Conservation (phyloP, 2,797 vertebrate species). For the Liparis tanakae region DNA sequence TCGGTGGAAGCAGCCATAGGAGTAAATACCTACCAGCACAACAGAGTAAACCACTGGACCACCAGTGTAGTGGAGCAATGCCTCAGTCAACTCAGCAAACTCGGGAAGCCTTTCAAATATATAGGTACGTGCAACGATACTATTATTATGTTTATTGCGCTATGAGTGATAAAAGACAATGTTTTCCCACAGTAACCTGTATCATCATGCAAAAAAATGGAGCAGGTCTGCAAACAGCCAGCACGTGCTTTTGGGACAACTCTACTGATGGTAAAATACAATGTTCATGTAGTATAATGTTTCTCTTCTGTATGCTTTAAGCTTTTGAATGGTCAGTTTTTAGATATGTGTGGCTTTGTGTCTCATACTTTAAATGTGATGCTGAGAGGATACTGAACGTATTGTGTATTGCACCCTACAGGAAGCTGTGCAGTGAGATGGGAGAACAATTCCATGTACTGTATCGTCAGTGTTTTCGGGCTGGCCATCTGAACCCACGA, state of each 20-base stretch:
- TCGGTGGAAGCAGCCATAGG: slow-evolving; percentile 91
- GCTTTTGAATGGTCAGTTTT: neutral
- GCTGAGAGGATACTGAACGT: neutral
- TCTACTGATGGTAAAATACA: slow-evolving; percentile 87
- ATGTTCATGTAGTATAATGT: neutral
- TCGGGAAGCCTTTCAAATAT: slow-evolving; percentile 96
- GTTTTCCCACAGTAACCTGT: slow-evolving; percentile 86
- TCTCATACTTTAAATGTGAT: neutral
- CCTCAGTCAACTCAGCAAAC: slow-evolving; percentile 92
- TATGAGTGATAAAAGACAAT: neutral
- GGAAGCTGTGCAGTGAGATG: slow-evolving; percentile 94
- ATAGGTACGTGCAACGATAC: slow-evolving; percentile 82
- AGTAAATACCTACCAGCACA: slow-evolving; percentile 91
- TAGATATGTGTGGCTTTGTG: neutral
- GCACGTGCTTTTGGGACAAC: slow-evolving; percentile 96
- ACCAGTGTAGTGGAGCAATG: slow-evolving; percentile 91
- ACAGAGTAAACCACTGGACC: slow-evolving; percentile 94
- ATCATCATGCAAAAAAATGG: slow-evolving; percentile 98
- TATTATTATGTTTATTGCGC: neutral
- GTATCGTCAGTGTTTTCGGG: slow-evolving; percentile 93
- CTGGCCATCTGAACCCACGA: slow-evolving; percentile 85
- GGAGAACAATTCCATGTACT: slow-evolving; percentile 98
- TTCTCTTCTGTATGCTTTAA: neutral
- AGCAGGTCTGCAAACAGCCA: slow-evolving; percentile 93
- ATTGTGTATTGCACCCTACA: slow-evolving; percentile 59